Evolutionary conservation across 2,888 invertebrate species (phyloP).

Genomic region (Drosophila pegasa): DNA sequence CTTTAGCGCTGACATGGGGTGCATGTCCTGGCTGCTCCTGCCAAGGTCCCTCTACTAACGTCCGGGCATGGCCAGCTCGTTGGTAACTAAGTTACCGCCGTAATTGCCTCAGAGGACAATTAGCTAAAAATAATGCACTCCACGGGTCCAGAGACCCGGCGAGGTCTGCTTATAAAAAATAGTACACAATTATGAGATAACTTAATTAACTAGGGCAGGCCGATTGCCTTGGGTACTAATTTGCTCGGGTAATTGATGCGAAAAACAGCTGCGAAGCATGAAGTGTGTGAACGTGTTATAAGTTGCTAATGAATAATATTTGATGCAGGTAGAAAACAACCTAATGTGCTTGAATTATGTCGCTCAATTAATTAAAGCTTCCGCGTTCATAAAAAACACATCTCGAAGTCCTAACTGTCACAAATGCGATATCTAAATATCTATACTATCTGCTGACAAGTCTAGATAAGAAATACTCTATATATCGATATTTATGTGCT

Average conservation of each 20-base stretch:
- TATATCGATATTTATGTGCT: neutral
- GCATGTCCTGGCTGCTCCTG: too few species aligned
- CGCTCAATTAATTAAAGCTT: neutral
- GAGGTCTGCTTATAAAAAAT: conserved; percentile 35
- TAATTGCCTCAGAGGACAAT: conserved; percentile 55
- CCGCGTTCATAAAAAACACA: neutral
- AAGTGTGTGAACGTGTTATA: neutral
- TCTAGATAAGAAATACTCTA: neutral
- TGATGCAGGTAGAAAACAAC: neutral
- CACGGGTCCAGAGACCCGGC: conserved; percentile 10
- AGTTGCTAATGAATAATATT: neutral
- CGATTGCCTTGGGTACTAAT: neutral
- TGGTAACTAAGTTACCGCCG: conserved; percentile 34
- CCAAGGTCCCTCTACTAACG: neutral
- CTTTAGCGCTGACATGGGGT: too few species aligned
- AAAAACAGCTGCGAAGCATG: neutral
- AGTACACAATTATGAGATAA: conserved; percentile 31
- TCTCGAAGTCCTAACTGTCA: neutral
- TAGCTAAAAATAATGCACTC: conserved; percentile 62
- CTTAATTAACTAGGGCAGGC: neutral
- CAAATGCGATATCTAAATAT: neutral
- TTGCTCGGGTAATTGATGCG: neutral
- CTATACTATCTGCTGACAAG: neutral
- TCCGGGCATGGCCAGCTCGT: neutral
- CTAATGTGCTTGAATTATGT: neutral